phyloP scores from a whole-genome alignment of 2,888 invertebrate genomes.

The Apodemia zela region DNA sequence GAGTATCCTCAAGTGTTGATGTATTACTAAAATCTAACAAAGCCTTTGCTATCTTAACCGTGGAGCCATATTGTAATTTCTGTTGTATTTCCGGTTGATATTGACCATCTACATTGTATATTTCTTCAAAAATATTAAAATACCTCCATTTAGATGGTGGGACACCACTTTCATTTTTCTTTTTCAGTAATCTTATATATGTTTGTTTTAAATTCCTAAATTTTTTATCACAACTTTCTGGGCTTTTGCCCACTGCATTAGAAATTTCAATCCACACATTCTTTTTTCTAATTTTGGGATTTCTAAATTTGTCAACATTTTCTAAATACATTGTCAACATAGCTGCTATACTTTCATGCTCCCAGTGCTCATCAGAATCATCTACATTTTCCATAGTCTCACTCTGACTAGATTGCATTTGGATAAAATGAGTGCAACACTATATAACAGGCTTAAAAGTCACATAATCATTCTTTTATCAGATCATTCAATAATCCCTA shows the following conservation, averaged over 20 bases:
- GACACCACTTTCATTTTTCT: conserved; percentile 51
- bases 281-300: conserved; percentile 69
- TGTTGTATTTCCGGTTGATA: conserved; percentile 65
- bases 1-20: conserved; percentile 40
- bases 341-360: conserved; percentile 50
- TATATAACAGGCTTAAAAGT: background rate
- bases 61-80: conserved; percentile 54
- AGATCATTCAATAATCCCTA: background rate
- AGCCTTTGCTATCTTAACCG: conserved; percentile 58
- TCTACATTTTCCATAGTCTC: conserved; percentile 52
- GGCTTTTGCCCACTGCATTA: conserved; percentile 56
- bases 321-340: conserved; percentile 60
- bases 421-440: background rate
- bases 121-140: conserved; percentile 66
- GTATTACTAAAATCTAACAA: conserved; percentile 53
- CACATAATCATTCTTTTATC: background rate
- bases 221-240: conserved; percentile 69
- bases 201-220: conserved; percentile 71
- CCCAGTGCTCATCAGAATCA: conserved; percentile 67
- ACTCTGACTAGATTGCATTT: conserved; percentile 50
- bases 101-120: conserved; percentile 61
- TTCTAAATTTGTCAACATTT: conserved; percentile 63
- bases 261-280: conserved; percentile 67
- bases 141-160: conserved; percentile 68
- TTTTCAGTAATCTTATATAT: conserved; percentile 62